These are phyloP conservation scores for Caenorhabditis plicata DNA, from an alignment of 2,888 invertebrate genomes.

Conservation along the genomic window DNA sequence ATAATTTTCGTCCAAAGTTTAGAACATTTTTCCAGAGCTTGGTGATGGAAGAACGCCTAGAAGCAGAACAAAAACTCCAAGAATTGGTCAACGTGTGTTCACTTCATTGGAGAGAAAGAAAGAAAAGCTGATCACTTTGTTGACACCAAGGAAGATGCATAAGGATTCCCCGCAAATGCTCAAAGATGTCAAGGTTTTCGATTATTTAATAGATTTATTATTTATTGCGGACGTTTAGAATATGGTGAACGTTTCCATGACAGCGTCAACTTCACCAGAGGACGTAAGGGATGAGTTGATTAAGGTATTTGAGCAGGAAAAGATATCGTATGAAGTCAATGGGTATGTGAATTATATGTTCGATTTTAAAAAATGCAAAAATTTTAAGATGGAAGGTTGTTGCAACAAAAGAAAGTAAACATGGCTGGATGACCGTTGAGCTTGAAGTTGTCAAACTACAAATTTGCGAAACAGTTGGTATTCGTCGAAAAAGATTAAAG, in stretches of 20 bases:
- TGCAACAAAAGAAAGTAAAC: conserved; percentile 72
- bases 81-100: conserved; percentile 68
- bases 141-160: conserved; percentile 72
- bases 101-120: conserved; percentile 76
- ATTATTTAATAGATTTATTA: not conserved
- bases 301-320: conserved; percentile 69
- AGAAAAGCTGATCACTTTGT: conserved; percentile 74
- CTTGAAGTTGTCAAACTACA: conserved; percentile 72
- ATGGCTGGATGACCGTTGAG: conserved; percentile 74
- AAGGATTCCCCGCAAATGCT: conserved; percentile 47
- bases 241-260: conserved; percentile 76
- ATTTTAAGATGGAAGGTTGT: conserved; percentile 73
- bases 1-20: conserved; percentile 1
- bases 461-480: conserved; percentile 70
- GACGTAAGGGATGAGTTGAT: conserved; percentile 73
- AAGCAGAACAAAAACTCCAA: conserved; percentile 48
- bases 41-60: conserved; percentile 46
- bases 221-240: conserved; percentile 70
- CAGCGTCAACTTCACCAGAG: conserved; percentile 74
- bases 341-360: conserved; percentile 36
- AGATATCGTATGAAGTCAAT: conserved; percentile 45
- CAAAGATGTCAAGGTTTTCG: conserved; percentile 31
- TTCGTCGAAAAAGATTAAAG: conserved; percentile 76
- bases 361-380: not conserved
- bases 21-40: no score